Evolutionary conservation across 2,888 invertebrate genomes (phyloP), one percentile per base, ranked within the genome.

Genomic region (Choristoneura rosaceana): DNA sequence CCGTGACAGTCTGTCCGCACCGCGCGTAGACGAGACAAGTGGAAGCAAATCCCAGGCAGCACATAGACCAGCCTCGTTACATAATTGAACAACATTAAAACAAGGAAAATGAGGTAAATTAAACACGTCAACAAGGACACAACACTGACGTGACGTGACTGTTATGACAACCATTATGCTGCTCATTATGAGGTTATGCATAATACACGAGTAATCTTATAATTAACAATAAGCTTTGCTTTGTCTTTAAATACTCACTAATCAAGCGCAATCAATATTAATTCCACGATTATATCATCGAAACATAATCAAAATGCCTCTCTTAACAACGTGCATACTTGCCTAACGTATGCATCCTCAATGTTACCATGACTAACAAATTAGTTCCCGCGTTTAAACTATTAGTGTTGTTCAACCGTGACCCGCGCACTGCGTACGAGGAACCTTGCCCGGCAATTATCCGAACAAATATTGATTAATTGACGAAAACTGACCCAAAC

Each of bases 311-410:
- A 73, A 69, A 80, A 79, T 80, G 62, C 69, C 77, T 77, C 77
- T 74, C 14, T 71, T 71, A 62, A 74, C 75, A 74, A 76, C 70
- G 76, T 63, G 74, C 62, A 71, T 76, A 60, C 74, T 70, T 78
- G 81, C 74, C 77, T 75, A 77, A 77, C 78, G 76, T 74, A 63
- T 34, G 62, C 12, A 63, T 70, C 52, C 73, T 69, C 75, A 79
- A 80, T 82, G 80, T 77, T 82, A 80, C 76, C 85, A 81, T 82
- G 82, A 83, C 80, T 84, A 82, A 83, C 79, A 80, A 79, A 85
- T 88, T 86, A 84, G 87, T 87, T 87, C 84, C 84, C 81, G 82
- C 80, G 80, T 85, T 85, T 84, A 84, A 79, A 77, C 74, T 79
- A 76, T 84, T 82, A 84, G 68, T 63, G 69, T 69, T 81, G 78